phyloP scores from a whole-genome alignment of 2,113 vertebrate genomes.

The Boleophthalmus pectinirostris region DNA sequence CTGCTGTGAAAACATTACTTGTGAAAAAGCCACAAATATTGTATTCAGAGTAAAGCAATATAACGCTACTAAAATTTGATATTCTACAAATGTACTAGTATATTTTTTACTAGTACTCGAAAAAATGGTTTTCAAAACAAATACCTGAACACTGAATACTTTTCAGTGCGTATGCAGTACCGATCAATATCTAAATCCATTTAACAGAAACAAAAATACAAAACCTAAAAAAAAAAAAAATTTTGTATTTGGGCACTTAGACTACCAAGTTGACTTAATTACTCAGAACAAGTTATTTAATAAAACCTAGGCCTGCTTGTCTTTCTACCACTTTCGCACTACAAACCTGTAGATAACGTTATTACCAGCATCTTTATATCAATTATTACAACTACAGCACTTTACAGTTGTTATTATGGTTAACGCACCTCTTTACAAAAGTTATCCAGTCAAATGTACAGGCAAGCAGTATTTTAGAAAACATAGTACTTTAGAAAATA shows the following conservation, averaged over 20 bases:
- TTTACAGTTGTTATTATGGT: not conserved
- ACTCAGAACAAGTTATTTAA: too few relatives aligned
- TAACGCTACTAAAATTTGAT: not conserved
- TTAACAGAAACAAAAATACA: too few relatives aligned
- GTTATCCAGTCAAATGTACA: not conserved
- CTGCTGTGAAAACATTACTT: not conserved
- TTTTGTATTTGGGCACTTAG: too few relatives aligned
- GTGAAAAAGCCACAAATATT: not conserved
- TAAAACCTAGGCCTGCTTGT: too few relatives aligned
- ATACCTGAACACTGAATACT: too few relatives aligned
- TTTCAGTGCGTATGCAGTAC: too few relatives aligned
- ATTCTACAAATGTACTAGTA: not conserved
- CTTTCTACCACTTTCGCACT: too few relatives aligned
- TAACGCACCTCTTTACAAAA: not conserved
- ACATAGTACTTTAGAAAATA: not conserved
- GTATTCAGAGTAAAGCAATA: too few relatives aligned
- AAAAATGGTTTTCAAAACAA: too few relatives aligned
- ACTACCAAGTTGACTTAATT: too few relatives aligned
- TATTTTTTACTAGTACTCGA: not conserved
- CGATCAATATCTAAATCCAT: too few relatives aligned
- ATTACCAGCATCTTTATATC: not conserved
- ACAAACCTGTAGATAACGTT: not conserved
- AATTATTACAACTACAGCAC: not conserved
- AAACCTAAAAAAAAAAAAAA: too few relatives aligned
- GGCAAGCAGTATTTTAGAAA: not conserved